Evolutionary conservation across 2,113 vertebrate species (phyloP), one percentile per base, ranked within the genome.

Genomic region (Castor canadensis): DNA sequence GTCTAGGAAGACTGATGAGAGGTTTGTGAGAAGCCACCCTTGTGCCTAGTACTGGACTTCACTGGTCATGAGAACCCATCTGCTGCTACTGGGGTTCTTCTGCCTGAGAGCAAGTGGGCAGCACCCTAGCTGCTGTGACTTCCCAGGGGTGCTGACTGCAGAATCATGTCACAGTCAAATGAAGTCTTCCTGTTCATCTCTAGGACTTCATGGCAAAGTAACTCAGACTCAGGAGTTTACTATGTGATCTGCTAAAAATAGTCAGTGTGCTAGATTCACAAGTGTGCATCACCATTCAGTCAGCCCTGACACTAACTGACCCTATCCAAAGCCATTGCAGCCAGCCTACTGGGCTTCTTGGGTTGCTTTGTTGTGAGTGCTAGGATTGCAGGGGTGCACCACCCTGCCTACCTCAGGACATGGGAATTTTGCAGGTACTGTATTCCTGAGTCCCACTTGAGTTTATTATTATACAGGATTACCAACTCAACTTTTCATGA

Each of bases 311-410:
- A 35, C 5, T 5, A 24, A 5, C 0, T 1, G 47, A 9, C 0
- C 0, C 2, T 4, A 43, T n/a, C 11, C 10, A 0, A 2, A 71
- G 26, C 6, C n/a, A n/a, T n/a, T n/a, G n/a, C n/a, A n/a, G n/a
- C n/a, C n/a, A n/a, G n/a, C n/a, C n/a, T n/a, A n/a, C n/a, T n/a
- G n/a, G n/a, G n/a, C n/a, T n/a, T n/a, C n/a, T n/a, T n/a, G n/a
- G n/a, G n/a, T n/a, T n/a, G n/a, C n/a, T n/a, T n/a, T n/a, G n/a
- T n/a, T n/a, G n/a, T n/a, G n/a, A n/a, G n/a, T n/a, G n/a, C n/a
- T n/a, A n/a, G n/a, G n/a, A n/a, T n/a, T n/a, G n/a, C n/a, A n/a
- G n/a, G n/a, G n/a, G n/a, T n/a, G n/a, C n/a, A n/a, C n/a, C n/a
- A n/a, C n/a, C n/a, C n/a, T n/a, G n/a, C n/a, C n/a, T n/a, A n/a